These are phyloP conservation scores for Dinomys branickii DNA, from an alignment of 2,113 vertebrate species.

Conservation along the genomic window DNA sequence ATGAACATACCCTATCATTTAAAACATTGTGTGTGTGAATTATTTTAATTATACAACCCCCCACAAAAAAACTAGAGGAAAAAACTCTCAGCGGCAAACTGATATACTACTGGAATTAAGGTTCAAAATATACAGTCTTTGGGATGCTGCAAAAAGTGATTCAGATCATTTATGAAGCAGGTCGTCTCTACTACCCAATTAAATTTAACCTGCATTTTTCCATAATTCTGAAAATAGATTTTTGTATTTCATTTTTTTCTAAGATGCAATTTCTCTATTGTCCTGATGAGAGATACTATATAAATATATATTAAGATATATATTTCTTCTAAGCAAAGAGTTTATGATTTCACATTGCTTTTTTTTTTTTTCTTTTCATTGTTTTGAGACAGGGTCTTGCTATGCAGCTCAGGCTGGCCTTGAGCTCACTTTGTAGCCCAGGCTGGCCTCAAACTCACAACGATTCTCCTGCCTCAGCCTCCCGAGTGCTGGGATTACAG, in stretches of 20 bases:
- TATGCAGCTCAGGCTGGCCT: too few species aligned
- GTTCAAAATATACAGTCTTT: not conserved
- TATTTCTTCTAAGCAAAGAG: slow-evolving; percentile 7
- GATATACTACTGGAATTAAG: not conserved
- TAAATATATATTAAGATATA: not conserved
- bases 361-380: too few species aligned
- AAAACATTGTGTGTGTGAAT: not conserved
- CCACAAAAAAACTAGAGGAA: not conserved
- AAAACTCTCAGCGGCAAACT: not conserved
- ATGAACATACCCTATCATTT: not conserved
- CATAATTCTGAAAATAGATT: slow-evolving; percentile 23
- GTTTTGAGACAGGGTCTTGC: too few species aligned
- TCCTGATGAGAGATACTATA: not conserved
- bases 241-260: not conserved
- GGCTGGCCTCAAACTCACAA: too few species aligned
- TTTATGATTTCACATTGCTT: slow-evolving; percentile 3
- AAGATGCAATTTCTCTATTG: not conserved
- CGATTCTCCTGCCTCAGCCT: too few species aligned
- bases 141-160: not conserved
- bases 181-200: not conserved
- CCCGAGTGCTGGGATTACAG: too few species aligned
- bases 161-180: not conserved
- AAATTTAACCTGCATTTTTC: slow-evolving; percentile 36
- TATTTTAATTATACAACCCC: not conserved
- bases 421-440: too few species aligned